Evolutionary conservation across 2,797 vertebrate genomes (phyloP).

Genomic region (Pristis pectinata): DNA sequence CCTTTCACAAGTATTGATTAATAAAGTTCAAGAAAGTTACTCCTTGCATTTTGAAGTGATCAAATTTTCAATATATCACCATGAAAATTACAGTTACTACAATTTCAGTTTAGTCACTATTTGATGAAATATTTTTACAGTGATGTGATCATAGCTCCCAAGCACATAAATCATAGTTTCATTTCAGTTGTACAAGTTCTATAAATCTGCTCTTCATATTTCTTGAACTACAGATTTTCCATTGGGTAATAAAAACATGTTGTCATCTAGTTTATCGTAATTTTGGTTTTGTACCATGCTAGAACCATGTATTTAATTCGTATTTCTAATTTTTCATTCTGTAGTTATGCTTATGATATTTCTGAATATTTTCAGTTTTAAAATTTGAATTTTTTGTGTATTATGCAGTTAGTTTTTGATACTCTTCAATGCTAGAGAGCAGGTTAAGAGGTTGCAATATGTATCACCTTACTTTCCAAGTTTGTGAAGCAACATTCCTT

Average conservation of each 20-base stretch:
- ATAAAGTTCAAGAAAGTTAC: background rate
- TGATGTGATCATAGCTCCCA: background rate
- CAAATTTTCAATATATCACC: background rate
- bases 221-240: background rate
- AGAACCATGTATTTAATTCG: too few species aligned
- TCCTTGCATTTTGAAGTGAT: background rate
- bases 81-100: background rate
- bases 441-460: background rate
- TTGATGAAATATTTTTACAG: background rate
- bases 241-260: too few species aligned
- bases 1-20: background rate
- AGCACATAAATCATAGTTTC: background rate
- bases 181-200: background rate
- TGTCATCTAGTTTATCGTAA: background rate
- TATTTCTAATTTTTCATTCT: background rate
- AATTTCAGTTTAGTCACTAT: background rate
- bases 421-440: background rate
- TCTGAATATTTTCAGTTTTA: background rate
- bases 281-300: background rate
- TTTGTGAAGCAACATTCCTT: background rate
- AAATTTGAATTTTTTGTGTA: background rate
- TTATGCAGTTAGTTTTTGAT: background rate
- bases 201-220: background rate
- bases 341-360: background rate
- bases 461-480: background rate